A percentile compares a stretch with the other conserved stretches of the same genome.
Evolutionary conservation across 2,888 invertebrate genomes (phyloP).

Genomic region (Aromia moschata): DNA sequence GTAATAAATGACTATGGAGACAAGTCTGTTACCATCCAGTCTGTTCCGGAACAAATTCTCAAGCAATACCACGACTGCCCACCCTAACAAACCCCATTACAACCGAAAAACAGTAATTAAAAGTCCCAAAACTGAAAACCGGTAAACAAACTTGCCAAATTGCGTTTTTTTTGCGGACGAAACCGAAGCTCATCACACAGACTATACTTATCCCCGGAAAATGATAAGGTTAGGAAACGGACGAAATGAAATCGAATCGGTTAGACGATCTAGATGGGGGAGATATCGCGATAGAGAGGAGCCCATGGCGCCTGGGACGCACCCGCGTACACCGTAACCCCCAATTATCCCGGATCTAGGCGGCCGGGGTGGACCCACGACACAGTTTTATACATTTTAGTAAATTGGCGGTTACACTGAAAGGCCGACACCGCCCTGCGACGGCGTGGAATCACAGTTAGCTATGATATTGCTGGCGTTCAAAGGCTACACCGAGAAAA

Average conservation of each 20-base stretch:
- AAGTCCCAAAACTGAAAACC: too few relatives aligned
- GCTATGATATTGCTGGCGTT: slow-evolving; percentile 34
- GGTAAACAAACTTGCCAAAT: slow-evolving; percentile 14
- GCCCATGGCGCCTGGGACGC: slow-evolving; percentile 53
- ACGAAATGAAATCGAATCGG: slow-evolving; percentile 37
- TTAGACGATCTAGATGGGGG: slow-evolving; percentile 34
- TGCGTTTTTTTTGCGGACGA: slow-evolving; percentile 20
- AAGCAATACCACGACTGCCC: too few relatives aligned
- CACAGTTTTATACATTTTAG: slow-evolving; percentile 57
- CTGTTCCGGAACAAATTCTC: too few relatives aligned
- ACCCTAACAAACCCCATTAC: too few relatives aligned
- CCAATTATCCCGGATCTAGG: slow-evolving; percentile 49
- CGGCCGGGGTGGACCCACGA: slow-evolving; percentile 44
- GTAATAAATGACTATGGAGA: too few relatives aligned
- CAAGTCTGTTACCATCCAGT: too few relatives aligned
- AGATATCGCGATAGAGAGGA: slow-evolving; percentile 38
- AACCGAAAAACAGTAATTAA: too few relatives aligned
- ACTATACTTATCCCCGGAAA: slow-evolving; percentile 36
- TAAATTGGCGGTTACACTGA: slow-evolving; percentile 54
- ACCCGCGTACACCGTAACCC: slow-evolving; percentile 51
- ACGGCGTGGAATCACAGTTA: slow-evolving; percentile 41
- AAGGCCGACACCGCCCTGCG: slow-evolving; percentile 49
- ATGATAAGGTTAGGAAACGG: slow-evolving; percentile 35
- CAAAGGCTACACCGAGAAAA: too few relatives aligned
- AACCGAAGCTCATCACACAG: slow-evolving; percentile 32